Conservation (phyloP, 2,797 vertebrate genomes). For the Epinephelus malabaricus region DNA sequence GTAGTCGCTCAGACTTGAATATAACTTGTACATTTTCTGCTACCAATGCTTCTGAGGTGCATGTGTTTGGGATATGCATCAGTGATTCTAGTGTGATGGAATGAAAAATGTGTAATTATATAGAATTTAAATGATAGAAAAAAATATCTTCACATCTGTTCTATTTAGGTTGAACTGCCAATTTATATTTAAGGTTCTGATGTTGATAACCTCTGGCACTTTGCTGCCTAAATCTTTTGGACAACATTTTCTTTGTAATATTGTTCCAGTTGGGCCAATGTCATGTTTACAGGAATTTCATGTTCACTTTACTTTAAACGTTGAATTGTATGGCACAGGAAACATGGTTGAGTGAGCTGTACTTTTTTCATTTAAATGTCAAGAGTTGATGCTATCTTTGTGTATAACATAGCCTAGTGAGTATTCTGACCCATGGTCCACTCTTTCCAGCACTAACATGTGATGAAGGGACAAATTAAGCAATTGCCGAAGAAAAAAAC, state of each 20-base stretch:
- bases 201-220: neutral
- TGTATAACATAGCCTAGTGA: neutral
- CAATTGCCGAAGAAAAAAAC: neutral
- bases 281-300: constrained; percentile 1
- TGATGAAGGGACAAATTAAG: neutral
- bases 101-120: constrained; percentile 58
- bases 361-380: neutral
- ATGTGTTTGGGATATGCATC: constrained; percentile 36
- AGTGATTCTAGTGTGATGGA: constrained; percentile 56
- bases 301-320: neutral
- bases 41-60: constrained; percentile 45
- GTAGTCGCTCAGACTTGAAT: constrained; percentile 39
- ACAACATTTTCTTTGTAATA: neutral
- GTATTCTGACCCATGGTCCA: constrained; percentile 4
- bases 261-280: neutral
- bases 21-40: constrained; percentile 43
- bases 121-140: constrained; percentile 26
- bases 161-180: constrained; percentile 22
- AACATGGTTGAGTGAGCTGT: neutral
- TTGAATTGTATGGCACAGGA: neutral
- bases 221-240: neutral
- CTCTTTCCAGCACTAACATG: constrained; percentile 8
- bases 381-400: neutral
- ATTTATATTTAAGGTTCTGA: constrained; percentile 1
- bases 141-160: constrained; percentile 11